Base-by-base conservation (phyloP, 1,140 invertebrate species). In the Camponotus vicinus region DNA sequence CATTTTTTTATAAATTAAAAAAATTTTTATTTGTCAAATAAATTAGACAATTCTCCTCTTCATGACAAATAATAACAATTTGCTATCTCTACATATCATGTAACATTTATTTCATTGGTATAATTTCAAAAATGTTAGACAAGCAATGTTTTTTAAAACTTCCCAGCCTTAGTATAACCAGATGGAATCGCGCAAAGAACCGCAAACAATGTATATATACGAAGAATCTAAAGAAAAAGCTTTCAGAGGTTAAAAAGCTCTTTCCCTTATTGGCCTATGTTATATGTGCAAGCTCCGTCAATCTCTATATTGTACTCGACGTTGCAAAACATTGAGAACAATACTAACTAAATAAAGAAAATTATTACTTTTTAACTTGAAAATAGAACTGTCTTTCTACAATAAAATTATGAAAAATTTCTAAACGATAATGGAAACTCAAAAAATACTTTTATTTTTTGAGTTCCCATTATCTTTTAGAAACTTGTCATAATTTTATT, bases 191-290 rank as follows among this genome's bases (percentile, higher is more conserved):
- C 21, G 42, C 27, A 27, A 13, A 78, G 49, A 52, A 63, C 8
- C 40, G 45, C 63, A n/a, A 34, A 32, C 45, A 37, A 79, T 67
- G 13, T 79, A 66, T 21, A 73, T 32, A 79, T 79, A 66, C n/a
- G 57, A 8, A 79, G 34, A 45, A 67, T 55, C 27, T 67, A 67
- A 59, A 45, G 34, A 63, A 79, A 45, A 55, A 64, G 63, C 49
- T 79, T 79, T 67, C 45, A 79, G 77, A 67, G 77, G 63, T 79
- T 79, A 79, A 79, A 79, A 67, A 67, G 77, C 63, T 79, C 45
- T 79, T 45, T 40, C 63, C 32, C 45, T 67, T 79, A 79, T 79
- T 79, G 77, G 77, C 63, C 63, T 67, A 32, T 13, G 45, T 67
- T 67, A 55, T 79, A 55, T 42, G 61, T 79, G 45, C 42, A 73